phyloP scores from a whole-genome alignment of 2,113 vertebrate genomes.

The Ovis canadensis region DNA sequence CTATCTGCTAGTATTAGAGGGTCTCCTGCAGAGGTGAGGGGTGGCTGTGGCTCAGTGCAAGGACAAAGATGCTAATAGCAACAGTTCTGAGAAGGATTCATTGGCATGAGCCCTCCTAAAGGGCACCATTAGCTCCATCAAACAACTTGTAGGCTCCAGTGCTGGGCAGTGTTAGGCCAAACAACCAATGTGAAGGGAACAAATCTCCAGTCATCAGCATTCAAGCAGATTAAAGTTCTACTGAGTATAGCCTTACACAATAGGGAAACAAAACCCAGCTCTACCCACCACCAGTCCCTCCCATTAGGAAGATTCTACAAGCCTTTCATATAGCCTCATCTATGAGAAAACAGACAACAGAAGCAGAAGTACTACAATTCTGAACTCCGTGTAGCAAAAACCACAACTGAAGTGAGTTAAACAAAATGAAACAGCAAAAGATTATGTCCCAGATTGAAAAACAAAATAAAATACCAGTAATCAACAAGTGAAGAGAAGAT shows the following conservation, averaged over 20 bases:
- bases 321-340: background rate
- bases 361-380: background rate
- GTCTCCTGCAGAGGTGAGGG: background rate
- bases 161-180: background rate
- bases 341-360: background rate
- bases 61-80: background rate
- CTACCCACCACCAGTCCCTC: background rate
- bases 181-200: background rate
- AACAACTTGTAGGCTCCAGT: background rate
- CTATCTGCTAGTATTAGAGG: background rate
- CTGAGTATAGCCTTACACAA: background rate
- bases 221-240: background rate
- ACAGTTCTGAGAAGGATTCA: background rate
- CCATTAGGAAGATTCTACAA: background rate
- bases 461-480: background rate
- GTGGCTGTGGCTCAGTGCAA: background rate
- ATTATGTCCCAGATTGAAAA: background rate
- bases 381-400: background rate
- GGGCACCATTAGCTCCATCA: background rate
- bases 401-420: background rate
- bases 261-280: background rate
- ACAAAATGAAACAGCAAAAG: background rate
- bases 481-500: background rate
- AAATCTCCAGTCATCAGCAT: background rate
- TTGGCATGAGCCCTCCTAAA: background rate